phyloP scores from a whole-genome alignment of 2,113 vertebrate species.

The Haemorhous mexicanus region DNA sequence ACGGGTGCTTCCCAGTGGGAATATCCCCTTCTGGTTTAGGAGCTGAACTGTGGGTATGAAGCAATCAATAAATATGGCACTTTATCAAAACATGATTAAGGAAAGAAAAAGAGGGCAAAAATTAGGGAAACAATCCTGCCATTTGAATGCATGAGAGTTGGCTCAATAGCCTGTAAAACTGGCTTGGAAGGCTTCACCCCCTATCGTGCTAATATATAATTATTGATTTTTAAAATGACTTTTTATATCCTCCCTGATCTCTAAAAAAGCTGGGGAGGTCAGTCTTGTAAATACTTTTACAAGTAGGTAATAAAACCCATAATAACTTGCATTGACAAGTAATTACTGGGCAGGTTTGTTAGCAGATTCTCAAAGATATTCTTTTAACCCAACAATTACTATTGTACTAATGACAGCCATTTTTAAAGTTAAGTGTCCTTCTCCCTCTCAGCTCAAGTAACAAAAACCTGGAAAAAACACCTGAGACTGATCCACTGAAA shows the following conservation, averaged over 20 bases:
- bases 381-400: constrained; percentile 51
- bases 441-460: neutral
- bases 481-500: neutral
- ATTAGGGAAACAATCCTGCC: neutral
- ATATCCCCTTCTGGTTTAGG: neutral
- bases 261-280: constrained; percentile 53
- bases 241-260: constrained; percentile 43
- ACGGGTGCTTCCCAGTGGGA: rapidly evolving
- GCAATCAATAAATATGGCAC: neutral
- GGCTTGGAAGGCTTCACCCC: constrained; percentile 35
- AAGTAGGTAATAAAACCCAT: constrained; percentile 49
- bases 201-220: constrained; percentile 37
- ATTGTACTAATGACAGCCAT: constrained; percentile 40
- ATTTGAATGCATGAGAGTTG: neutral
- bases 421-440: constrained; percentile 53
- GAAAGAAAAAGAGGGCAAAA: neutral
- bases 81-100: neutral
- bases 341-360: constrained; percentile 54
- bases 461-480: constrained; percentile 3
- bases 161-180: constrained; percentile 4
- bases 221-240: constrained; percentile 67
- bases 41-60: neutral
- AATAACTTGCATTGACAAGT: constrained; percentile 44
- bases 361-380: constrained; percentile 20
- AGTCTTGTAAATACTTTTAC: constrained; percentile 56